Conservation (phyloP, 2,113 vertebrate genomes). For the Ovibos moschatus region DNA sequence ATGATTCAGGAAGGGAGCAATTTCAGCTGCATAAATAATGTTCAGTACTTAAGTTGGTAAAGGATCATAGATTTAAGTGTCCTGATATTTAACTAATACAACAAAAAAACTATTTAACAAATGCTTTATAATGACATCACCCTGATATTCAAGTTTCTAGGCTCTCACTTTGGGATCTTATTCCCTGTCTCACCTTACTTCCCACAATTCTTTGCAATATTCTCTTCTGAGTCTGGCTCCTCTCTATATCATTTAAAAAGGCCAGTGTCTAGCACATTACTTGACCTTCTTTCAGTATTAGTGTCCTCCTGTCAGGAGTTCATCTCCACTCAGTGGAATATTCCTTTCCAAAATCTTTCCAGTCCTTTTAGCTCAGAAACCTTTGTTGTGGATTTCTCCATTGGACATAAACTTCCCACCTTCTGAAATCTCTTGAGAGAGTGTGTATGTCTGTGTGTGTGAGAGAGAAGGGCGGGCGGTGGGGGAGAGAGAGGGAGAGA, state of each 20-base stretch:
- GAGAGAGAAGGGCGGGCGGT: too few relatives aligned
- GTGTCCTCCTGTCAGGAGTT: neutral
- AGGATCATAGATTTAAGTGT: neutral
- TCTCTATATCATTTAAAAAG: neutral
- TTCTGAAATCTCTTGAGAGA: neutral
- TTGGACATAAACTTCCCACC: neutral
- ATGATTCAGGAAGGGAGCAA: neutral
- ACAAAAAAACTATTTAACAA: neutral
- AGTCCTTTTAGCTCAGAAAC: neutral
- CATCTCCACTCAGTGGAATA: neutral
- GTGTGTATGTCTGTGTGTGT: neutral
- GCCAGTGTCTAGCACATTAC: neutral
- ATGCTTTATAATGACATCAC: neutral
- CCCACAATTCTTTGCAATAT: neutral
- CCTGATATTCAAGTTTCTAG: neutral
- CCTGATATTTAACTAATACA: neutral
- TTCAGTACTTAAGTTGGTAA: neutral
- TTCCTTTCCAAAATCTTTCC: neutral
- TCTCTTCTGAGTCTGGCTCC: neutral
- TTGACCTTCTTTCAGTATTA: neutral
- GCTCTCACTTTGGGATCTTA: neutral
- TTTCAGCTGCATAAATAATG: neutral
- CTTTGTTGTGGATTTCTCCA: neutral
- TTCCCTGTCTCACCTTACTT: neutral
- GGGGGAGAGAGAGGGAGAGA: neutral